Percentiles rank a stretch among this genome's conserved stretches.
phyloP scores from a whole-genome alignment of 2,888 invertebrate species.

The Poecilobothrus nobilitatus region DNA sequence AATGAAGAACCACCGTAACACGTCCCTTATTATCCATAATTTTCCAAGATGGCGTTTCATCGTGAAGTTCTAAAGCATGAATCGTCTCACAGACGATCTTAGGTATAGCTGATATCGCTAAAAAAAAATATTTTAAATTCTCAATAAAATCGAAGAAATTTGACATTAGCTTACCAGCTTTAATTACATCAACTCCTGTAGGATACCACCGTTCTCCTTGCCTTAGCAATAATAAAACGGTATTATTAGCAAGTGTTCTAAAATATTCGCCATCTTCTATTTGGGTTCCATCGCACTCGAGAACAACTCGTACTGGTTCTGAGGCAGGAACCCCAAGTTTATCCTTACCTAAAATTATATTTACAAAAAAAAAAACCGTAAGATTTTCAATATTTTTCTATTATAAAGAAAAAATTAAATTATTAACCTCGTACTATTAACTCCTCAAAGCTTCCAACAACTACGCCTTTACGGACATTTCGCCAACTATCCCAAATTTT shows the following conservation, averaged over 20 bases:
- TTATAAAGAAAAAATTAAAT: too few relatives aligned
- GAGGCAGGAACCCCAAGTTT: conserved; percentile 78
- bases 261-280: conserved; percentile 95
- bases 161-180: conserved; percentile 62
- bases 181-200: conserved; percentile 87
- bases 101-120: conserved; percentile 92
- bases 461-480: conserved; percentile 86
- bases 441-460: conserved; percentile 86
- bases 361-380: not conserved
- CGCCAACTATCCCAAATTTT: conserved; percentile 95
- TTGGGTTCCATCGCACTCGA: conserved; percentile 94
- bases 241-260: conserved; percentile 85
- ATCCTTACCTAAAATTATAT: conserved; percentile 61
- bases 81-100: conserved; percentile 96
- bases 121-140: not conserved
- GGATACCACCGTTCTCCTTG: conserved; percentile 90
- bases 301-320: conserved; percentile 81
- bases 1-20: conserved; percentile 92
- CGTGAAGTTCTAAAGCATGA: conserved; percentile 87
- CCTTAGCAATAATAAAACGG: conserved; percentile 77
- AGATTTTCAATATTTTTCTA: too few relatives aligned
- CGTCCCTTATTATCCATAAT: conserved; percentile 97
- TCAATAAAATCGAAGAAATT: not conserved
- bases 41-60: conserved; percentile 96
- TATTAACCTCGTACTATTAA: conserved; percentile 66